phyloP scores from a whole-genome alignment of 2,797 vertebrate genomes.

The Poliocrania exsul region DNA sequence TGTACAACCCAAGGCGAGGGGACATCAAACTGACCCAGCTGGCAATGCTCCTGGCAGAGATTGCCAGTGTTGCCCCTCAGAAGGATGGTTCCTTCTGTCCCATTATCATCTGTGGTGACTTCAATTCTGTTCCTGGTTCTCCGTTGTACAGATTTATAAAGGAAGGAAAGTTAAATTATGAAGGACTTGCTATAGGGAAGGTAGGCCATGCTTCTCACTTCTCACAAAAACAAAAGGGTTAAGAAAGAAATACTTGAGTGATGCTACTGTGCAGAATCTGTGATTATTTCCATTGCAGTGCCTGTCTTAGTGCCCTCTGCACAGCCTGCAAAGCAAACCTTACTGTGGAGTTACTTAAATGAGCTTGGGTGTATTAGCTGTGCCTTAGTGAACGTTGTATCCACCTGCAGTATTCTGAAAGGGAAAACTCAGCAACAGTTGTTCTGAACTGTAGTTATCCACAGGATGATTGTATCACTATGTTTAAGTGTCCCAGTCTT shows the following conservation, averaged over 20 bases:
- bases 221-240: background rate
- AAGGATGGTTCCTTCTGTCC: constrained; percentile 83
- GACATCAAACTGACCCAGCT: constrained; percentile 95
- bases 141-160: constrained; percentile 91
- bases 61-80: constrained; percentile 78
- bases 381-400: background rate
- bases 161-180: constrained; percentile 86
- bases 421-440: background rate
- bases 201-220: constrained; percentile 71
- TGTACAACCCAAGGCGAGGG: constrained; percentile 94
- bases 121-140: constrained; percentile 93
- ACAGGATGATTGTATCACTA: background rate
- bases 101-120: constrained; percentile 92
- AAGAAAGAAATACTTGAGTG: background rate
- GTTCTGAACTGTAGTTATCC: background rate
- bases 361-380: background rate
- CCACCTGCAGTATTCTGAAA: background rate
- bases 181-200: constrained; percentile 85
- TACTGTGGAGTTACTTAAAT: background rate
- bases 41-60: constrained; percentile 93
- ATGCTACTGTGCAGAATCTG: background rate
- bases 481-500: background rate
- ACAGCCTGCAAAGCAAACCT: background rate
- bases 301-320: background rate
- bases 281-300: background rate